A percentile compares a stretch with the other conserved stretches of the same genome.
Conservation (phyloP, 2,888 invertebrate species). For the Nephrocerus scutellatus region DNA sequence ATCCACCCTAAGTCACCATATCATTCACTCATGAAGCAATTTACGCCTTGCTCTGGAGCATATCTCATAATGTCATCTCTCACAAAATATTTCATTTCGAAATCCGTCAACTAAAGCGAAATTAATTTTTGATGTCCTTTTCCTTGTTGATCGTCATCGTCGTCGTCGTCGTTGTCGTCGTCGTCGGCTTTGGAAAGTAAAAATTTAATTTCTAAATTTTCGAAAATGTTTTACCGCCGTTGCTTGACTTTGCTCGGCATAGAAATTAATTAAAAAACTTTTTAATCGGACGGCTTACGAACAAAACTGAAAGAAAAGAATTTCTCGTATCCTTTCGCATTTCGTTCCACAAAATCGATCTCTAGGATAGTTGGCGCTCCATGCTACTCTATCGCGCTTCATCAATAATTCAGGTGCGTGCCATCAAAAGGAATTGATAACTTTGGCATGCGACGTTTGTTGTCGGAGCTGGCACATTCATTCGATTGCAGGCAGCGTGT, state of each 20-base stretch:
- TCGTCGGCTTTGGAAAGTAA: too few species aligned
- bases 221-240: conserved; percentile 5
- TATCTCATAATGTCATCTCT: conserved; percentile 19
- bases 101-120: conserved; percentile 24
- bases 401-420: conserved; percentile 23
- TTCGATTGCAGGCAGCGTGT: too few species aligned
- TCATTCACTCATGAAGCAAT: background rate
- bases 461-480: too few species aligned
- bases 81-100: conserved; percentile 34
- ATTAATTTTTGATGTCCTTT: conserved; percentile 36
- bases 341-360: too few species aligned
- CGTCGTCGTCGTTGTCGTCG: conserved; percentile 7
- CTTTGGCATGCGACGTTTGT: too few species aligned
- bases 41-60: conserved; percentile 1
- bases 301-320: too few species aligned
- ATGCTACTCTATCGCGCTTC: too few species aligned
- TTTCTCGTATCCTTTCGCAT: too few species aligned
- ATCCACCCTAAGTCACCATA: too few species aligned
- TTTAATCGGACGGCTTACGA: conserved; percentile 34
- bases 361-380: too few species aligned
- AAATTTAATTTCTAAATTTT: too few species aligned
- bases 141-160: conserved; percentile 9
- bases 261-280: conserved; percentile 45
- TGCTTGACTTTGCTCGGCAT: conserved; percentile 17
- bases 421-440: conserved; percentile 22